Evolutionary conservation across 1,140 invertebrate genomes (phyloP).

Genomic region (Drosophila repleta): DNA sequence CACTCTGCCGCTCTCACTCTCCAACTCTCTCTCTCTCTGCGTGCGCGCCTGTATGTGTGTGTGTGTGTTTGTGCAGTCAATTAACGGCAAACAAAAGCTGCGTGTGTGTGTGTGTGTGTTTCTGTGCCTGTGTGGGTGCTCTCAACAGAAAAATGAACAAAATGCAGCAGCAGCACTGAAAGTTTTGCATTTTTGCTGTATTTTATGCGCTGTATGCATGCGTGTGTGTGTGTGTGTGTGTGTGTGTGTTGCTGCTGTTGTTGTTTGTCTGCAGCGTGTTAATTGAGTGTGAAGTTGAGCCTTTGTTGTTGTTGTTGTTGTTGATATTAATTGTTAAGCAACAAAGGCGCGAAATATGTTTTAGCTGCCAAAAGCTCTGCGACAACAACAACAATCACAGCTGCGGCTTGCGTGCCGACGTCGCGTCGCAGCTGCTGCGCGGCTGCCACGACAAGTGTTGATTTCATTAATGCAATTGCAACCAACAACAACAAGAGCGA

Average conservation of each 20-base stretch:
- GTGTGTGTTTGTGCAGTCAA: slow-evolving; percentile 68
- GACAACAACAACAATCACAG: slow-evolving; percentile 31
- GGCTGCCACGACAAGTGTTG: slow-evolving; percentile 68
- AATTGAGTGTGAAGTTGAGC: slow-evolving; percentile 81
- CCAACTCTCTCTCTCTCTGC: slow-evolving; percentile 13
- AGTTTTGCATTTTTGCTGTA: slow-evolving; percentile 61
- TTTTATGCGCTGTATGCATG: slow-evolving; percentile 13
- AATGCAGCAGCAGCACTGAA: slow-evolving; percentile 45
- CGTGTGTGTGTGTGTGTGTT: slow-evolving; percentile 15
- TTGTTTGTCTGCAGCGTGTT: slow-evolving; percentile 73
- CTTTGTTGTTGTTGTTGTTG: slow-evolving; percentile 62
- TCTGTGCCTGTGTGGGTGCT: slow-evolving; percentile 47
- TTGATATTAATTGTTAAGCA: slow-evolving; percentile 82
- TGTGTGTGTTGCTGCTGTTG: slow-evolving; percentile 41
- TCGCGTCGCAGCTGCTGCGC: slow-evolving; percentile 28
- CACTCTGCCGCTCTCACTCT: slow-evolving; percentile 3
- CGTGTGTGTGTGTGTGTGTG: slow-evolving; percentile 21
- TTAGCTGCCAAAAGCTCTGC: slow-evolving; percentile 60
- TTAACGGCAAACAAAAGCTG: slow-evolving; percentile 77
- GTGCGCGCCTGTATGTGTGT: not conserved
- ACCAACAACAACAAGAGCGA: slow-evolving; percentile 33
- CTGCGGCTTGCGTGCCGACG: slow-evolving; percentile 67
- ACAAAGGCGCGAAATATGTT: slow-evolving; percentile 81
- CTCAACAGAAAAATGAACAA: slow-evolving; percentile 32
- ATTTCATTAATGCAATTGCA: slow-evolving; percentile 80